Evolutionary conservation across 2,888 invertebrate genomes (phyloP).

Genomic region (Pandemis cinnamomeana): DNA sequence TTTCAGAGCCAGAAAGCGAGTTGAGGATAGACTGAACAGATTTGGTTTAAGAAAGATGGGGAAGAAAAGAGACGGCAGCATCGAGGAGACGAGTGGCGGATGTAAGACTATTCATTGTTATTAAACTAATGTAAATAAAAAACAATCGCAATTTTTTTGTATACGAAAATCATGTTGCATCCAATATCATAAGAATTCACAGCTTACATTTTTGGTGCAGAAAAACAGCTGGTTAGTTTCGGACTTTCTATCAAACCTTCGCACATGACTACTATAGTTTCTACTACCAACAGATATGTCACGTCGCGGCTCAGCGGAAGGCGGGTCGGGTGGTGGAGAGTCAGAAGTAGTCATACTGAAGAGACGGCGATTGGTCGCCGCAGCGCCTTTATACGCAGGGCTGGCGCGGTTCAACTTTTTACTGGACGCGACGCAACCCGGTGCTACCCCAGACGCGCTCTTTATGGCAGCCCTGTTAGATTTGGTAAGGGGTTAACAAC

Average conservation of each 20-base stretch:
- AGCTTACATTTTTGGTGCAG: too few relatives aligned
- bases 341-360: constrained; percentile 95
- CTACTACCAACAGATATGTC: constrained; percentile 75
- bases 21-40: constrained; percentile 95
- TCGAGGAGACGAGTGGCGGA: constrained; percentile 92
- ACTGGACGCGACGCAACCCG: constrained; percentile 97
- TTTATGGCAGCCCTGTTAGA: constrained; percentile 92
- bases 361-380: constrained; percentile 93
- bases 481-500: constrained; percentile 5
- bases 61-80: constrained; percentile 94
- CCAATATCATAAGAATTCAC: too few relatives aligned
- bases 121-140: too few relatives aligned
- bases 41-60: constrained; percentile 92
- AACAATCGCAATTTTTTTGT: too few relatives aligned
- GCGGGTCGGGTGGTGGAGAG: constrained; percentile 88
- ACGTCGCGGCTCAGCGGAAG: constrained; percentile 92
- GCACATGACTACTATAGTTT: not conserved
- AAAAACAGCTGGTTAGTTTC: not conserved
- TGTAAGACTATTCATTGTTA: constrained; percentile 77
- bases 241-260: not conserved
- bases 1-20: constrained; percentile 91
- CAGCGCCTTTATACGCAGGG: constrained; percentile 92
- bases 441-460: constrained; percentile 97
- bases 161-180: too few relatives aligned
- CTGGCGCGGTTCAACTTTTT: constrained; percentile 95